A percentile compares a stretch with the other conserved stretches of the same genome.
Evolutionary conservation across 2,888 invertebrate species (phyloP).

Genomic region (Apamea epomidion): DNA sequence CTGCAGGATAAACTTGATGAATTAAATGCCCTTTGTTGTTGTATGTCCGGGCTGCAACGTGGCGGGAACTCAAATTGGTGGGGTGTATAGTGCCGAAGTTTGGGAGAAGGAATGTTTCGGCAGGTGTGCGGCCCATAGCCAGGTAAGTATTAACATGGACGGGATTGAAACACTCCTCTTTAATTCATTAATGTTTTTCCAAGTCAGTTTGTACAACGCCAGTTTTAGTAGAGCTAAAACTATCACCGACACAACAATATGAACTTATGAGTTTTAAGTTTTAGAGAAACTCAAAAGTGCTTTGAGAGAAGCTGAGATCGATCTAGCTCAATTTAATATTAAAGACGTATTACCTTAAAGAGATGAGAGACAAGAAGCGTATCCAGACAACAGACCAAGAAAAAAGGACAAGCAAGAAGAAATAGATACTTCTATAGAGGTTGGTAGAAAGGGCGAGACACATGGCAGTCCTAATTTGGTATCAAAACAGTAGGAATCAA

Average conservation of each 20-base stretch:
- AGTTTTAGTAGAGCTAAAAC: background rate
- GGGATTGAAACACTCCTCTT: slow-evolving; percentile 26
- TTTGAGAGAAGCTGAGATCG: background rate
- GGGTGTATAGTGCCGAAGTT: slow-evolving; percentile 77
- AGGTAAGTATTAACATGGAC: slow-evolving; percentile 73
- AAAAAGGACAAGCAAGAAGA: background rate
- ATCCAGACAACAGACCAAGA: background rate
- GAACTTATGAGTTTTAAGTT: background rate
- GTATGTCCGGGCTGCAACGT: slow-evolving; percentile 58
- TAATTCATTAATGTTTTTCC: background rate
- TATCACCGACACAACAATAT: background rate
- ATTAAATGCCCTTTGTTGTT: slow-evolving; percentile 72
- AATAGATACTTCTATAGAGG: background rate
- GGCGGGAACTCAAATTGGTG: slow-evolving; percentile 70
- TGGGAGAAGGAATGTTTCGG: slow-evolving; percentile 85
- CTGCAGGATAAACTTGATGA: slow-evolving; percentile 64
- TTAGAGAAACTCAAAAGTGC: background rate
- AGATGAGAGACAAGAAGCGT: background rate
- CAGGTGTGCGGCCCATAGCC: slow-evolving; percentile 81
- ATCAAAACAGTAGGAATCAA: slow-evolving; percentile 20
- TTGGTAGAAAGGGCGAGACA: background rate
- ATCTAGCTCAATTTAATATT: background rate
- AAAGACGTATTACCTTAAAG: background rate
- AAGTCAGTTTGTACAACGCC: background rate
- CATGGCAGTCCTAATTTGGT: slow-evolving; percentile 20